These are phyloP conservation scores for Eustalomyia histrio DNA, from an alignment of 2,888 invertebrate genomes.

Conservation along the genomic window DNA sequence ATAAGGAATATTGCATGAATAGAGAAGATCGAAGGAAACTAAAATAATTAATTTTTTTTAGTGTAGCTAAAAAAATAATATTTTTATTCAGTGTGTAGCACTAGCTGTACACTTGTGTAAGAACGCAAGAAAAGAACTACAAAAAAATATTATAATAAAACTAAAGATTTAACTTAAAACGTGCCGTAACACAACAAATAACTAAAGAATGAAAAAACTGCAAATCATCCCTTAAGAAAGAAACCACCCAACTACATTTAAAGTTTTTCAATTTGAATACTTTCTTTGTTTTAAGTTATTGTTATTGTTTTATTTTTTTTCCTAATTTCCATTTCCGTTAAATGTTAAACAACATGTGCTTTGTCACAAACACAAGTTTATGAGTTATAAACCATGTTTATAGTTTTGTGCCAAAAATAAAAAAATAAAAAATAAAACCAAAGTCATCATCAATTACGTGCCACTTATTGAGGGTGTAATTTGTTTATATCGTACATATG, in stretches of 20 bases:
- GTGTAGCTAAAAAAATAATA: no score
- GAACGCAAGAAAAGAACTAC: conserved; percentile 6
- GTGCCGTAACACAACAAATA: conserved; percentile 14
- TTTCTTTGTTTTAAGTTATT: conserved; percentile 3
- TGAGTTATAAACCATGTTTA: conserved; percentile 24
- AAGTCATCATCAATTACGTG: conserved; percentile 41
- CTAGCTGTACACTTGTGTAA: no score
- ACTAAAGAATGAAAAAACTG: conserved; percentile 1
- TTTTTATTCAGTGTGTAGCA: no score
- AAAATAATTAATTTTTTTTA: no score
- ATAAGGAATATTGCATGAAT: no score
- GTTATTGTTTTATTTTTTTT: not conserved
- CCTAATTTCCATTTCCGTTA: conserved; percentile 9
- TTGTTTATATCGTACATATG: not conserved
- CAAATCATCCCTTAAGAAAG: conserved; percentile 22
- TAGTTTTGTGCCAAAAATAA: conserved; percentile 35
- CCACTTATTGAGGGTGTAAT: not conserved
- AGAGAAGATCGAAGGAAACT: no score
- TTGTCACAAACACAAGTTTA: conserved; percentile 32
- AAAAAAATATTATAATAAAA: conserved; percentile 4
- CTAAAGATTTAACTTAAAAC: conserved; percentile 25
- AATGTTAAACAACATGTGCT: conserved; percentile 13
- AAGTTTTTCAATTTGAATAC: conserved; percentile 54
- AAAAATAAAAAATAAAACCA: conserved; percentile 32
- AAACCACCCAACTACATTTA: not conserved